Evolutionary conservation across 2,113 vertebrate genomes (phyloP).

Genomic region (Carlito syrichta): DNA sequence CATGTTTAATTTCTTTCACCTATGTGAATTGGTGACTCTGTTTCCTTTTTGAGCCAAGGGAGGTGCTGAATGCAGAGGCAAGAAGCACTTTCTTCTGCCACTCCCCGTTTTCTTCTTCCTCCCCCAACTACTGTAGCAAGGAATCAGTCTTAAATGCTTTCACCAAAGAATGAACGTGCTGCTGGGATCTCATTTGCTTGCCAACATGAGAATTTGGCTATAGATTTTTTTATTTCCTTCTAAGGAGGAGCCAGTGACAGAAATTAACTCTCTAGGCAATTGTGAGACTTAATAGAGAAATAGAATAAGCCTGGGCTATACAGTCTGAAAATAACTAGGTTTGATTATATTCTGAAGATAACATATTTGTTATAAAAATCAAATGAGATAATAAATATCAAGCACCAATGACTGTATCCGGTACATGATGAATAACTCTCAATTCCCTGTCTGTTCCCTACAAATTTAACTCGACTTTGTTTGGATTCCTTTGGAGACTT

Average conservation of each 20-base stretch:
- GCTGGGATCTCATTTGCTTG: slow-evolving; percentile 3
- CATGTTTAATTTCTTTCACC: background rate
- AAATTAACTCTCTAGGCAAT: background rate
- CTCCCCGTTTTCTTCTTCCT: background rate
- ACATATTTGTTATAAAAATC: background rate
- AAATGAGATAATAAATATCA: background rate
- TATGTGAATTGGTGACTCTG: background rate
- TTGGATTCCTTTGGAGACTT: background rate
- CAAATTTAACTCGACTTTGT: background rate
- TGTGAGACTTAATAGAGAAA: background rate
- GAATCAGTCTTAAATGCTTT: slow-evolving; percentile 1
- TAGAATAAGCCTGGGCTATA: background rate
- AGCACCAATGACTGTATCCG: background rate
- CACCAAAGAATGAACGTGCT: background rate
- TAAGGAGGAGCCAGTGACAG: background rate
- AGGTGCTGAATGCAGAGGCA: background rate
- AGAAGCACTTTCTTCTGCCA: background rate
- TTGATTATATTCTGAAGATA: background rate
- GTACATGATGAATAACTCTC: background rate
- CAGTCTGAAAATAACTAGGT: background rate
- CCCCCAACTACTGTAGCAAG: background rate
- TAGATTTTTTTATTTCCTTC: slow-evolving; percentile 40
- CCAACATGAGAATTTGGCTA: background rate
- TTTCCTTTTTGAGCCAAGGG: background rate
- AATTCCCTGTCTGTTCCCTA: background rate